Evolutionary conservation across 2,888 invertebrate species (phyloP).

Genomic region (Nomada fucata): DNA sequence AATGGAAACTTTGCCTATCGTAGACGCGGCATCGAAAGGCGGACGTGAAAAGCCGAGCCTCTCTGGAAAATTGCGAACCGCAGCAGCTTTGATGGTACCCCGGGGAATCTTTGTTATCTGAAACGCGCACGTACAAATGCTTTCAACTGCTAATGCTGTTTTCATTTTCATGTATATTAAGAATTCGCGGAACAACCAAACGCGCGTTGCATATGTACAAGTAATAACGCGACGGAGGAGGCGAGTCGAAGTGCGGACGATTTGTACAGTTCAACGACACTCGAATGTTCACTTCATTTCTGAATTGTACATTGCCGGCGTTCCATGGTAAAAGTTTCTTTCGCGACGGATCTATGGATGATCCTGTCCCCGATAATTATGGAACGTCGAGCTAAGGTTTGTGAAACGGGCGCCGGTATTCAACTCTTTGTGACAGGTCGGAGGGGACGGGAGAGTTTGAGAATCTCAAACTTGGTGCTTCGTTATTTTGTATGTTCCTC

Average conservation of each 20-base stretch:
- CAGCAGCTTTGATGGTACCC: constrained; percentile 24
- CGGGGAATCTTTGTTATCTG: constrained; percentile 27
- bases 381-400: neutral
- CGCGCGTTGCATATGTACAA: too few relatives aligned
- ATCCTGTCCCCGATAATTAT: neutral
- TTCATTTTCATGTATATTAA: neutral
- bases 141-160: constrained; percentile 6
- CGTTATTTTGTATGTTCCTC: constrained; percentile 1
- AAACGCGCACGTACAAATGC: neutral
- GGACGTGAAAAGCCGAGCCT: constrained; percentile 40
- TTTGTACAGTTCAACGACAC: neutral
- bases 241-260: neutral
- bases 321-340: constrained; percentile 2
- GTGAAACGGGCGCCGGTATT: neutral
- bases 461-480: neutral
- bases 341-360: neutral
- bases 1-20: constrained; percentile 56
- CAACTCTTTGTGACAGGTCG: neutral
- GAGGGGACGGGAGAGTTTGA: too few relatives aligned
- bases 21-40: constrained; percentile 47
- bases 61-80: constrained; percentile 39
- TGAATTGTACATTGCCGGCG: constrained; percentile 2
- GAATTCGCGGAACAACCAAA: neutral
- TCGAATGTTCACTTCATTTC: neutral
- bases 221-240: too few relatives aligned